Percentiles rank a stretch among this genome's conserved stretches.
phyloP scores from a whole-genome alignment of 37 sponge, comb jelly and placozoan species.

The Corticium candelabrum region DNA sequence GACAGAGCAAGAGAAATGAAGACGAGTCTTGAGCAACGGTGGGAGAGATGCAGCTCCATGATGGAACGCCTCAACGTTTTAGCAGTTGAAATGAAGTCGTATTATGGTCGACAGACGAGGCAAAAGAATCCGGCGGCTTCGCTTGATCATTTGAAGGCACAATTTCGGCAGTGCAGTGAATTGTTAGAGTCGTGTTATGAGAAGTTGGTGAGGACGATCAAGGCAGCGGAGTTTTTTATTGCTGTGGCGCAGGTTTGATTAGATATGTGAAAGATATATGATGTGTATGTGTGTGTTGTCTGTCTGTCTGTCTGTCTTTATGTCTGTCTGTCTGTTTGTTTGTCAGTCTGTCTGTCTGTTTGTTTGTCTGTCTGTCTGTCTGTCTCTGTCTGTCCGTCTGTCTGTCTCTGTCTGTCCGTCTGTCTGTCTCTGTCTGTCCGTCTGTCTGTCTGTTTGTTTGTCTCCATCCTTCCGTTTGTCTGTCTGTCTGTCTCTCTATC shows the following conservation, averaged over 20 bases:
- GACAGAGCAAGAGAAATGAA: neutral
- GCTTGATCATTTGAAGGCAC: neutral
- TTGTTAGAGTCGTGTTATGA: neutral
- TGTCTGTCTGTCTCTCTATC: too few relatives aligned
- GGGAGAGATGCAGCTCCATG: neutral
- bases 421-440: too few relatives aligned
- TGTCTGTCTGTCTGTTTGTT: too few relatives aligned
- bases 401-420: too few relatives aligned
- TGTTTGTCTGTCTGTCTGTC: too few relatives aligned
- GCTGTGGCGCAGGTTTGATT: neutral
- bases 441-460: too few relatives aligned
- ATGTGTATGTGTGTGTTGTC: too few relatives aligned
- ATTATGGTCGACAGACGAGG: neutral
- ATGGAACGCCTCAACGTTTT: neutral
- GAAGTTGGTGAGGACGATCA: neutral
- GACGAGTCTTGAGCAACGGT: neutral
- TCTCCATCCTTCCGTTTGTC: too few relatives aligned
- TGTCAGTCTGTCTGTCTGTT: too few relatives aligned
- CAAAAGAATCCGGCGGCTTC: constrained; percentile 1
- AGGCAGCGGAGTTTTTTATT: neutral
- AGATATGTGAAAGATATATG: neutral
- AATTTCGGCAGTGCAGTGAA: neutral
- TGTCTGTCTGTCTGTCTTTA: too few relatives aligned
- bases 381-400: too few relatives aligned
- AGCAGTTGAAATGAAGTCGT: neutral